Base-by-base conservation (phyloP, 2,113 vertebrate genomes). In the Mesitornis unicolor region DNA sequence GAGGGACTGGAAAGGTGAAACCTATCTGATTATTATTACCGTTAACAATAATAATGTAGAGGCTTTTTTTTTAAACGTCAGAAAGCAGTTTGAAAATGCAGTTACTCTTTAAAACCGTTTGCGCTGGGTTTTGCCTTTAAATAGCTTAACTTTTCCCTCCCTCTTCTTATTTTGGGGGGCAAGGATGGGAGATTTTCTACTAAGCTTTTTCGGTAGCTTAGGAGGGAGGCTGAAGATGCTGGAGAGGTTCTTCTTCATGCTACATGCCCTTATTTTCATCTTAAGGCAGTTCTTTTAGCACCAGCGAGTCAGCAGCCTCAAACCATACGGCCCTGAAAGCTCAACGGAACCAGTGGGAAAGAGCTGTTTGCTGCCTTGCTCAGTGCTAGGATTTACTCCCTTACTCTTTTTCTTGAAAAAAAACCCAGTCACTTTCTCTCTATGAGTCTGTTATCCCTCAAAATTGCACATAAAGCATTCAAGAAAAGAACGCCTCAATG, bases 1-100 rank as follows among this genome's bases (percentile, higher is more conserved):
- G 79, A 42, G 71, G 83, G 83, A 84, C 82, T 70, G 60, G 54
- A 84, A 77, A 95, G 95, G 95, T 90, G 79, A 94, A 96, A 90
- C 56, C 60, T n/a, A 92, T 96, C 92, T 81, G 85, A 90, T 92
- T 77, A 65, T 88, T 88, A 73, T 21, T 86, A n/a, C 50, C 0
- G 0, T 84, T 95, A 91, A 92, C 56, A 85, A 50, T 47, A 89
- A 78, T 54, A 92, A 71, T 10, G n/a, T 43, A 0, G 2, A 70
- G 60, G 26, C 28, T 42, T 10, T 64, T 28, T n/a, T 86, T 45
- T 63, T 40, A 5, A 69, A 28, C 35, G 28, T 38, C 67, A 73
- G 31, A 80, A 83, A 74, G 40, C 54, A 2, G n/a, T 73, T 89
- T 28, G 31, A 63, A 84, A 76, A 36, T 17, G 13, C 35, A 26